Percentiles rank a stretch among this genome's conserved stretches.
phyloP scores from a whole-genome alignment of 2,113 vertebrate genomes.

The Onychorhynchus coronatus region DNA sequence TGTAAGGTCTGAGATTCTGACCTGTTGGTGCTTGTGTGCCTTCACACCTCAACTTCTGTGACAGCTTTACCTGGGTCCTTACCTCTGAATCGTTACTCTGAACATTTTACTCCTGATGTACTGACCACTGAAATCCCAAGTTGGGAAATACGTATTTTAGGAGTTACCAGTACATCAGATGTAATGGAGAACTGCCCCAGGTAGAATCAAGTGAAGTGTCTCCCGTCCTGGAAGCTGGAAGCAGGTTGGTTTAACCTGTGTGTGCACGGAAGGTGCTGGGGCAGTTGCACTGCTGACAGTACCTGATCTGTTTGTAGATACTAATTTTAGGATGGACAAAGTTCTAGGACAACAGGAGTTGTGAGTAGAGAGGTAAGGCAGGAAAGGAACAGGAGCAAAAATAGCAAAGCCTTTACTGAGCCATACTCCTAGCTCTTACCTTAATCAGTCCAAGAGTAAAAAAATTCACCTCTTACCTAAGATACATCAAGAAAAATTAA shows the following conservation, averaged over 20 bases:
- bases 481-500: neutral
- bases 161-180: rapidly evolving
- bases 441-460: neutral
- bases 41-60: neutral
- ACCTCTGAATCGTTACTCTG: neutral
- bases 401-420: neutral
- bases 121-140: neutral
- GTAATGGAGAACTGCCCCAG: neutral
- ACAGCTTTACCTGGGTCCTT: neutral
- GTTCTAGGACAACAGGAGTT: no score
- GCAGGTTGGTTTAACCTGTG: neutral
- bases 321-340: neutral
- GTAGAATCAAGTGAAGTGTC: neutral
- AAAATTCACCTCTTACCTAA: neutral
- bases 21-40: neutral
- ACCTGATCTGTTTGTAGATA: neutral
- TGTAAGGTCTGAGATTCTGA: neutral
- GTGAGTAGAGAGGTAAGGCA: neutral
- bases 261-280: neutral
- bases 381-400: neutral
- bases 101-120: neutral
- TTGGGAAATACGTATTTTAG: neutral
- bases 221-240: neutral
- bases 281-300: neutral
- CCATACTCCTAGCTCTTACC: no score